Percentiles rank a stretch among this genome's conserved stretches.
Evolutionary conservation across 2,113 vertebrate genomes (phyloP).

Genomic region (Corydoras sp.): DNA sequence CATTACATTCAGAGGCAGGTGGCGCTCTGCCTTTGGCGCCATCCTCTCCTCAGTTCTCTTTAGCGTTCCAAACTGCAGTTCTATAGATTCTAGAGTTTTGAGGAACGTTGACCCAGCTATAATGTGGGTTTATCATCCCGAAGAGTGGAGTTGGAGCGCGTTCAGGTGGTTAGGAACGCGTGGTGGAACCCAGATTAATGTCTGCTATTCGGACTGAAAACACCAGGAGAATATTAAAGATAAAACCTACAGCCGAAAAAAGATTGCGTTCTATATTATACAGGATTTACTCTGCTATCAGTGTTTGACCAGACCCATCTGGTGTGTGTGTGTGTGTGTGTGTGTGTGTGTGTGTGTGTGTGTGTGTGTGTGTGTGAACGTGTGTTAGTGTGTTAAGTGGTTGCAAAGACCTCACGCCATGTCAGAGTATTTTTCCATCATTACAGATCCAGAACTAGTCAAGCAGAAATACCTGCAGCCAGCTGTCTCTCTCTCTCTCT

Average conservation of each 20-base stretch:
- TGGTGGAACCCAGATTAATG: too few species aligned
- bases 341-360: constrained; percentile 8
- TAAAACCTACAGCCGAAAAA: not conserved
- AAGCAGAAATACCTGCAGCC: constrained; percentile 3
- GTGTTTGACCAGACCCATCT: too few species aligned
- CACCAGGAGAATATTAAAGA: not conserved
- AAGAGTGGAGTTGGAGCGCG: too few species aligned
- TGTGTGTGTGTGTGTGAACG: not conserved
- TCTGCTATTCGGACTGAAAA: not conserved
- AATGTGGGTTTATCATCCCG: too few species aligned
- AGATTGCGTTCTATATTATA: not conserved
- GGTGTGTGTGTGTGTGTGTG: constrained; percentile 8
- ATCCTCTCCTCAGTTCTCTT: too few species aligned
- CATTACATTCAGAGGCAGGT: too few species aligned
- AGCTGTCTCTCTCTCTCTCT: not conserved
- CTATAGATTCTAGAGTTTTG: too few species aligned
- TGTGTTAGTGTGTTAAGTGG: constrained; percentile 18
- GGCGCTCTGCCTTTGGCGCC: too few species aligned
- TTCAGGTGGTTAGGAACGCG: too few species aligned
- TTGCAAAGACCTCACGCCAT: constrained; percentile 13
- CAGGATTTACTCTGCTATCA: too few species aligned
- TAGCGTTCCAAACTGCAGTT: too few species aligned
- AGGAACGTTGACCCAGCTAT: too few species aligned
- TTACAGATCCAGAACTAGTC: constrained; percentile 14
- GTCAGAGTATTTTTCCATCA: constrained; percentile 31